Percentiles rank a stretch among this genome's conserved stretches.
phyloP scores from a whole-genome alignment of 2,888 invertebrate genomes.

The Agapostemon virescens region DNA sequence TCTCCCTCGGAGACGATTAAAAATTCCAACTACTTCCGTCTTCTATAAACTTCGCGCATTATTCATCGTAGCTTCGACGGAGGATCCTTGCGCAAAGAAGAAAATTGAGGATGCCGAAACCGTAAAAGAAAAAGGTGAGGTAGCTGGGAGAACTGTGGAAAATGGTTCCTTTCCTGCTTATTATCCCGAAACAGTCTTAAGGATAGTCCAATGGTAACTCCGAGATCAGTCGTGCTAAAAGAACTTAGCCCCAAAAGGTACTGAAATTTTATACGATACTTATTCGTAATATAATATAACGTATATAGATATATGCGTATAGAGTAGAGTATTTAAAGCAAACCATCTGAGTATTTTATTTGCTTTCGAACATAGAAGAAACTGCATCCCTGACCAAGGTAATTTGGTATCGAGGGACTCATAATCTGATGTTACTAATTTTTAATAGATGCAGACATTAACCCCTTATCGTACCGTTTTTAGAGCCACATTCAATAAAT shows the following conservation, averaged over 20 bases:
- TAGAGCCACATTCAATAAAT: no score
- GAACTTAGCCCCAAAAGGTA: neutral
- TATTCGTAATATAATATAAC: no score
- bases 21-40: conserved; percentile 44
- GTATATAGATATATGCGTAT: no score
- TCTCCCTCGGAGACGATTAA: conserved; percentile 38
- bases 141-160: conserved; percentile 9
- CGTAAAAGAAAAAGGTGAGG: conserved; percentile 20
- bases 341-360: no score
- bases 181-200: conserved; percentile 24
- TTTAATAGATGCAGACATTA: no score
- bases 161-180: conserved; percentile 38
- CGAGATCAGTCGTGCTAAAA: conserved; percentile 1
- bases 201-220: conserved; percentile 9
- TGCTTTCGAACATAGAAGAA: no score
- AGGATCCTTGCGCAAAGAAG: neutral
- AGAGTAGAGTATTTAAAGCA: no score
- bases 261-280: no score
- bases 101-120: conserved; percentile 28
- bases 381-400: no score
- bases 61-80: conserved; percentile 44
- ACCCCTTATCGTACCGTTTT: no score
- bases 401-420: no score
- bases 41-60: conserved; percentile 42
- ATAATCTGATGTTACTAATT: no score